Conservation (phyloP, 2,888 invertebrate species). For the Drosophila incognita region DNA sequence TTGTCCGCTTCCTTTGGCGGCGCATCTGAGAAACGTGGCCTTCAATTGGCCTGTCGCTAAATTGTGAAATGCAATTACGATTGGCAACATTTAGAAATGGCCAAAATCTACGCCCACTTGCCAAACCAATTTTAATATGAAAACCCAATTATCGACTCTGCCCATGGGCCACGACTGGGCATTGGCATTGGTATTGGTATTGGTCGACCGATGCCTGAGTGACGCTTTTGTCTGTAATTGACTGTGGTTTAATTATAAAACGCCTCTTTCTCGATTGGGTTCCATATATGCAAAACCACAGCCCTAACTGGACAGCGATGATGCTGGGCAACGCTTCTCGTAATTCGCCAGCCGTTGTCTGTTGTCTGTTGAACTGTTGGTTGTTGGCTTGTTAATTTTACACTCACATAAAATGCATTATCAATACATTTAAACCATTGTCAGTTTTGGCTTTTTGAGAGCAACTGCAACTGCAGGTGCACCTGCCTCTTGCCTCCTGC, state of each 20-base stretch:
- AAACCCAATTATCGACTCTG: constrained; percentile 74
- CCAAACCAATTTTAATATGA: constrained; percentile 69
- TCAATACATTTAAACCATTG: constrained; percentile 81
- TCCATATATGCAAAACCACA: constrained; percentile 69
- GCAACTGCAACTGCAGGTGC: not conserved
- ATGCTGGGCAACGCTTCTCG: constrained; percentile 43
- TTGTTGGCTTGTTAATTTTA: constrained; percentile 69
- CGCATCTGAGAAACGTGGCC: constrained; percentile 50
- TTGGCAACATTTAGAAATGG: constrained; percentile 36
- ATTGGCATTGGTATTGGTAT: not conserved
- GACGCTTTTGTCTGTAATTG: constrained; percentile 82
- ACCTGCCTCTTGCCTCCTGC: not conserved
- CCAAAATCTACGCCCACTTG: constrained; percentile 55
- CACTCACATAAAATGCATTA: constrained; percentile 78
- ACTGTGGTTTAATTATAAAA: constrained; percentile 82
- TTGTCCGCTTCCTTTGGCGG: constrained; percentile 60
- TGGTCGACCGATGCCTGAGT: constrained; percentile 49
- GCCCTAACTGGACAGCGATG: constrained; percentile 33
- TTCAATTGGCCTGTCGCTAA: constrained; percentile 65
- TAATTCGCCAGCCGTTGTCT: constrained; percentile 57
- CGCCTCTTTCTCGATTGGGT: constrained; percentile 65
- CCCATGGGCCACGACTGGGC: constrained; percentile 44
- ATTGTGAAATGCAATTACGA: constrained; percentile 78
- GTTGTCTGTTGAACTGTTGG: constrained; percentile 13
- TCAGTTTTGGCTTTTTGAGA: constrained; percentile 52